Evolutionary conservation across 2,888 invertebrate genomes (phyloP), one percentile per base, ranked within the genome.

Genomic region (Drosophila leonis): DNA sequence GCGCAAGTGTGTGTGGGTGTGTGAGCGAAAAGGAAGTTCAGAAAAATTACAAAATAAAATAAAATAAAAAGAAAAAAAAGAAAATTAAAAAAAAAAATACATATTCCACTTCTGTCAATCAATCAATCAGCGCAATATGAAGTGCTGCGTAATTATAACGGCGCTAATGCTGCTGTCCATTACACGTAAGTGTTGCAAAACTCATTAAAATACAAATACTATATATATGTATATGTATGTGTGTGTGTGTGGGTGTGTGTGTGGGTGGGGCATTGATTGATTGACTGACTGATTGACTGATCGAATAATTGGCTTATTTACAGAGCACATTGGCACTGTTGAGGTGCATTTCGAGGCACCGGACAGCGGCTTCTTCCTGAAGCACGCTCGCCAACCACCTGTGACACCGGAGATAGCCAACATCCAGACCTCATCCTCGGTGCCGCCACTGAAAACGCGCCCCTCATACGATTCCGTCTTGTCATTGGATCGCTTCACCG

Each of bases 301-400:
- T 49, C 48, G 49, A 20, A 15, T 42, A 39, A 29, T 33, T 60
- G 12, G 9, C 31, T 10, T n/a, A 7, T 90, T 95, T 94, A 33
- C 95, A 97, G 97, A 95, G 91, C 94, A 94, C 89, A 94, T 94
- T 90, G 93, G 94, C 82, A 95, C 95, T 83, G 97, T 98, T 84
- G 97, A 97, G 94, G 97, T 98, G 89, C 97, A 97, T 93, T 97
- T 98, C 93, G 97, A 98, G 94, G 97, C 97, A 92, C 96, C 97
- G 90, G 98, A 97, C 92, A 97, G 97, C 83, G 97, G 97, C 55
- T 98, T 97, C 94, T 98, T 98, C 93, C 94, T 98, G 89, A 97
- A 97, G 93, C 97, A 97, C 92, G 95, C 96, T 15, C 94, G 96
- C 90, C 96, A 96, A 93, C 95, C 95, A 69, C 95, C 95, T 74